These are phyloP conservation scores for Lateolabrax maculatus DNA, from an alignment of 2,797 vertebrate genomes.

Conservation along the genomic window DNA sequence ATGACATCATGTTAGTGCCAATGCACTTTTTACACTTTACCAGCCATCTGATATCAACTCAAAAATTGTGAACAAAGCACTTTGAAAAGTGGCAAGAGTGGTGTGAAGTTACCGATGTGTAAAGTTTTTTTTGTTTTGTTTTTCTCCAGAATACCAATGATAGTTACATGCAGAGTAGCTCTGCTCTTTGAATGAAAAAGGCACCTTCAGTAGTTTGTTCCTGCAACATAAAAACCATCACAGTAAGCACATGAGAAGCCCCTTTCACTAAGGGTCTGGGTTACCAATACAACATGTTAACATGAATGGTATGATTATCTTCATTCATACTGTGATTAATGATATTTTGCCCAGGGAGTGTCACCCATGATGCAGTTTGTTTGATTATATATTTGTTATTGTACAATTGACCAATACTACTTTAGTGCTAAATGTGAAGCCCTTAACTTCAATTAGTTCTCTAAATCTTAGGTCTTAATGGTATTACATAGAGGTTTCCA, in stretches of 20 bases:
- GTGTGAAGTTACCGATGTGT: constrained; percentile 61
- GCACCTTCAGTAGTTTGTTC: constrained; percentile 77
- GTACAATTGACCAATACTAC: constrained; percentile 5
- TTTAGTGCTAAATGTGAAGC: constrained; percentile 31
- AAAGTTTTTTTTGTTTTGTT: constrained; percentile 33
- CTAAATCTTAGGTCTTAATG: constrained; percentile 2
- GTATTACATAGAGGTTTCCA: neutral
- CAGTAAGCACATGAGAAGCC: constrained; percentile 57
- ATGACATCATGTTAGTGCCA: constrained; percentile 12
- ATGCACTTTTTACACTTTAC: constrained; percentile 24
- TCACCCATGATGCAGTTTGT: constrained; percentile 17
- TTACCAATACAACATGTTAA: constrained; percentile 11
- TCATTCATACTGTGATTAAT: constrained; percentile 19
- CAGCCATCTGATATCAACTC: constrained; percentile 54
- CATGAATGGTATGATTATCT: constrained; percentile 15
- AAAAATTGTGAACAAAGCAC: constrained; percentile 52
- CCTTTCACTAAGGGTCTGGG: constrained; percentile 11
- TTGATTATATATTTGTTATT: constrained; percentile 19
- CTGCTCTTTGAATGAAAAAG: constrained; percentile 72
- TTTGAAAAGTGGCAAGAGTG: constrained; percentile 69
- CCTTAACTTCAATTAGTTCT: constrained; percentile 19
- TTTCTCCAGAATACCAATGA: constrained; percentile 36
- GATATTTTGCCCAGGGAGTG: constrained; percentile 21
- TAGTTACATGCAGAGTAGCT: constrained; percentile 36
- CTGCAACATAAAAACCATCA: constrained; percentile 46